A percentile compares a stretch with the other conserved stretches of the same genome.
phyloP scores from a whole-genome alignment of 2,113 vertebrate genomes.

The Pantherophis guttatus region DNA sequence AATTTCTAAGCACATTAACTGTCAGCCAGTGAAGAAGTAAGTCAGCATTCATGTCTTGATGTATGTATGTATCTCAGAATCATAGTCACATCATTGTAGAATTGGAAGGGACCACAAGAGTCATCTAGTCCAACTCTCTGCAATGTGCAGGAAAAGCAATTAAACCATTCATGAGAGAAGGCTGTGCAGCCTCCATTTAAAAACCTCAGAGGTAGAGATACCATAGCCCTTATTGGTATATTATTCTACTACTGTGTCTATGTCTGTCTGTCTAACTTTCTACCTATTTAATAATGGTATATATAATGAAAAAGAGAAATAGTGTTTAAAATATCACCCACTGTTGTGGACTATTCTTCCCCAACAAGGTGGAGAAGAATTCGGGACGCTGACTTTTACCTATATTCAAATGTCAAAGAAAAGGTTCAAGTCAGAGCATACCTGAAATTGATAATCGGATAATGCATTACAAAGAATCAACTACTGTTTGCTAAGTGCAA shows the following conservation, averaged over 20 bases:
- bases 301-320: not conserved
- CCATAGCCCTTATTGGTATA: not conserved
- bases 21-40: not conserved
- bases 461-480: not conserved
- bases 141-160: not conserved
- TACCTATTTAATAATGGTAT: not conserved
- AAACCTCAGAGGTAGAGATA: not conserved
- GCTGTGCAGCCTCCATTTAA: not conserved
- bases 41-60: not conserved
- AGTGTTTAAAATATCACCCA: not conserved
- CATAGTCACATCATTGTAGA: not conserved
- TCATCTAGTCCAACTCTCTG: not conserved
- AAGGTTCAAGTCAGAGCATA: not conserved
- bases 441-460: not conserved
- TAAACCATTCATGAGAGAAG: not conserved
- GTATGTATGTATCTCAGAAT: not conserved
- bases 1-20: not conserved
- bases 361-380: not conserved
- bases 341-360: not conserved
- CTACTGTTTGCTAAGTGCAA: not conserved
- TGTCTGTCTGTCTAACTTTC: not conserved
- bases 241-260: not conserved
- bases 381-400: not conserved
- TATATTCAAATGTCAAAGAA: not conserved
- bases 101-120: not conserved